Conservation (phyloP, 2,113 vertebrate species). For the Glaucomys volans region DNA sequence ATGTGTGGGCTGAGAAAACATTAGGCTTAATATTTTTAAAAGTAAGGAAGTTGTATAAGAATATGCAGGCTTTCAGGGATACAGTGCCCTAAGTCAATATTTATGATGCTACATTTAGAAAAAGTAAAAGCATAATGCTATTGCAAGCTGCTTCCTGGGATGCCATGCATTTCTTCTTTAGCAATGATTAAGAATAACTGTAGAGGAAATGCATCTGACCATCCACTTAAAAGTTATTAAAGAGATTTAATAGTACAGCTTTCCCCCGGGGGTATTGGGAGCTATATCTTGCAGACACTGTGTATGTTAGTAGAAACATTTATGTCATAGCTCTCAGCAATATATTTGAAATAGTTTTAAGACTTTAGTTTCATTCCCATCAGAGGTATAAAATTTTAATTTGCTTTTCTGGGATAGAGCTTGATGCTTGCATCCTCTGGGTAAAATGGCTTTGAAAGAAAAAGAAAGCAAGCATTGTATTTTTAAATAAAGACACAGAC, state of each 20-base stretch:
- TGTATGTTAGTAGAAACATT: conserved; percentile 62
- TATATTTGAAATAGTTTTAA: conserved; percentile 65
- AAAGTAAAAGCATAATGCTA: conserved; percentile 57
- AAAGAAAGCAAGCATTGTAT: background rate
- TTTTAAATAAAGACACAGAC: background rate
- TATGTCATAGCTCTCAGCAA: conserved; percentile 69
- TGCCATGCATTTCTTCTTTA: conserved; percentile 70
- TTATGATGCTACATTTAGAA: conserved; percentile 79
- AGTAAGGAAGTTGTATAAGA: conserved; percentile 72
- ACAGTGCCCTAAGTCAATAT: conserved; percentile 74
- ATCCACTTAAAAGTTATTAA: conserved; percentile 79
- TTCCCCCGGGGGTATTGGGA: background rate
- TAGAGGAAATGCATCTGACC: conserved; percentile 77
- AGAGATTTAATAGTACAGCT: conserved; percentile 72
- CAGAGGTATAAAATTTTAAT: conserved; percentile 73
- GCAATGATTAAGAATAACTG: conserved; percentile 76
- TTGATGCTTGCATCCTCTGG: conserved; percentile 24
- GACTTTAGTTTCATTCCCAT: conserved; percentile 64
- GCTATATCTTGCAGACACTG: background rate
- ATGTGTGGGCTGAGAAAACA: conserved; percentile 65
- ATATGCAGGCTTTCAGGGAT: conserved; percentile 72
- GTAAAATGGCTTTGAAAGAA: conserved; percentile 45
- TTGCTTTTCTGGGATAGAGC: conserved; percentile 60
- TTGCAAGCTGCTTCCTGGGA: conserved; percentile 69
- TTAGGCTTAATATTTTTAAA: conserved; percentile 65